Base-by-base conservation (phyloP, 2,797 vertebrate genomes). In the Siniperca obscura region DNA sequence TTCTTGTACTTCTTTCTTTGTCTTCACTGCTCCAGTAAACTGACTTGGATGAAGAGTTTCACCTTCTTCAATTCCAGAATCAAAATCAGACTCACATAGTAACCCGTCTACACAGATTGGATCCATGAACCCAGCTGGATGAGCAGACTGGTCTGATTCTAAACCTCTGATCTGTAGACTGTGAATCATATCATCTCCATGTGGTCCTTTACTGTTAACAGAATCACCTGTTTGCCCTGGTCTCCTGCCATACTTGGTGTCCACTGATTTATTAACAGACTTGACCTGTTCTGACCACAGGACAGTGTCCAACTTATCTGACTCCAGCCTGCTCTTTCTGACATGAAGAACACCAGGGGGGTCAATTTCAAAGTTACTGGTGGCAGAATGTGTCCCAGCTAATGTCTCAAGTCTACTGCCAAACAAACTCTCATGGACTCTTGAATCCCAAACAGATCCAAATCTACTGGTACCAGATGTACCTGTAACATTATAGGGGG, bases 161-260 rank as follows among this genome's bases (percentile, higher is more conserved):
- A 44, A 70, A 40, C 30, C 67, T 90, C 34, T 64, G 66, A 70
- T 50, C 68, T 60, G 46, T 27, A 61, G 76, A 75, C 72, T 46
- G 27, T 69, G 48, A 66, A 72, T 17, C 25, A 44, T 6, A 40
- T 55, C 3, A 21, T 53, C 66, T 70, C 27, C 40, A 64, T 60
- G 25, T 46, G 48, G 48, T 78, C 27, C 71, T 66, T 78, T 9
- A 57, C 62, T 12, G 21, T 38, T 17, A 25, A 13, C 53, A 27
- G 55, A 74, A 42, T 40, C 12, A 3, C 7, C 59, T 25, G 30
- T 25, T 56, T 0, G 64, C 21, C 30, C 66, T 17, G 16, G 30
- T 5, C 9, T 65, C 64, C 27, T 21, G 0, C 64, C 42, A 27
- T 44, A 48, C 7, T 25, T 27, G 0, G 8, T 68, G 68, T 57